Base-by-base conservation (phyloP, 2,113 vertebrate species). In the Acrocephalus kingi region DNA sequence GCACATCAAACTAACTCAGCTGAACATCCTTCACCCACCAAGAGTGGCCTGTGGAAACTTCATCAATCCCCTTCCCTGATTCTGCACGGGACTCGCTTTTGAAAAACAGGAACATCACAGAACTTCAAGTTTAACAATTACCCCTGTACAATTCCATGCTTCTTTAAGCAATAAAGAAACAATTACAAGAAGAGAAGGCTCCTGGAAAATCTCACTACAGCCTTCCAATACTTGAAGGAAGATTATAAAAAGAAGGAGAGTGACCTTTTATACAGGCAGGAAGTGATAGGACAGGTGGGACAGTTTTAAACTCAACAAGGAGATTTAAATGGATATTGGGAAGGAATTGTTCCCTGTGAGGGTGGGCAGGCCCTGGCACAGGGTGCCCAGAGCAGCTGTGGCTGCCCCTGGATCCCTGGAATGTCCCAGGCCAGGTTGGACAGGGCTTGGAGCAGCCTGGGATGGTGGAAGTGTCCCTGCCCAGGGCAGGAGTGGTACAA, bases 371-470 rank as follows among this genome's bases (percentile, higher is more conserved):
- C 27, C 31, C 13, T 46, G 76, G 45, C 37, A 51, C 22, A 59
- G 61, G 25, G 3, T 49, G 24, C 13, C 24, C 75, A n/a, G 20
- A 30, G 41, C 0, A 35, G 68, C 77, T 52, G 33, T 7, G 23
- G 39, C 52, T 67, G 33, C 16, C 23, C 69, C 69, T 59, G 64
- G 30, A 61, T 61, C 77, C 61, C 61, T 46, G 69, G 23, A 39
- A 15, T 54, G 61, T 0, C 37, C 78, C 6, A 30, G 69, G 46
- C 54, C 87, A 46, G 46, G 54, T 0, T 25, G 54, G 62, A 21
- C 3, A 2, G 43, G 52, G 30, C 4, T 45, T 0, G 62, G 77
- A 41, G 30, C 20, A 54, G 0, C n/a, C 39, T 31, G 46, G 62
- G n/a, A 5, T 2, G 30, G 69, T 3, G 30, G 46, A 0, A 68